Evolutionary conservation across 2,888 invertebrate genomes (phyloP).

Genomic region (Lasioglossum villosulum): DNA sequence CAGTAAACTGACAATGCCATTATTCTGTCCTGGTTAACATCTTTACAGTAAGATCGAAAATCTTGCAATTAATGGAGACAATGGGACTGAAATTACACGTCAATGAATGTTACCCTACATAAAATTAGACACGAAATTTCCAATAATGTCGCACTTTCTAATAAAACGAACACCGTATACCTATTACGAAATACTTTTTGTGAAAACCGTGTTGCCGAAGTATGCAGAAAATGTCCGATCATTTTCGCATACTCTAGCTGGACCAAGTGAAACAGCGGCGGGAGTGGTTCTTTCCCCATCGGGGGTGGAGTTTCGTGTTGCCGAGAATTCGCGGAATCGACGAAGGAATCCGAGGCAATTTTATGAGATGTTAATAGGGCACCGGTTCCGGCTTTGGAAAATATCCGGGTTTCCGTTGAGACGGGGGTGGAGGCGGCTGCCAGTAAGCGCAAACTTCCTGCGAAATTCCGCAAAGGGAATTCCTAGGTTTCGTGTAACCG

Average conservation of each 20-base stretch:
- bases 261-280: background rate
- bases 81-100: no score
- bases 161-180: no score
- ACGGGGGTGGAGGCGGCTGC: background rate
- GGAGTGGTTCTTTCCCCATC: background rate
- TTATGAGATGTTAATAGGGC: conserved; percentile 4
- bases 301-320: background rate
- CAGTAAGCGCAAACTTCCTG: conserved; percentile 14
- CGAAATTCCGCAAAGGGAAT: conserved; percentile 38
- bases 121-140: no score
- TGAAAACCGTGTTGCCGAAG: background rate
- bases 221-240: background rate
- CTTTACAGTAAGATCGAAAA: no score
- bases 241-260: background rate
- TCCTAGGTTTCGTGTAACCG: background rate
- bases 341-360: conserved; percentile 23
- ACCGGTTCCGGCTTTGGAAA: conserved; percentile 25
- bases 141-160: background rate
- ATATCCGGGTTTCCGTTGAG: conserved; percentile 11
- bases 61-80: no score
- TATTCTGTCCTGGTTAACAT: no score
- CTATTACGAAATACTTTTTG: background rate
- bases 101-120: no score
- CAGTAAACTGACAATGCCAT: background rate
- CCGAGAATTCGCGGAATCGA: background rate